Evolutionary conservation across 2,797 vertebrate species (phyloP).

Genomic region (Tiaroga cobitis): DNA sequence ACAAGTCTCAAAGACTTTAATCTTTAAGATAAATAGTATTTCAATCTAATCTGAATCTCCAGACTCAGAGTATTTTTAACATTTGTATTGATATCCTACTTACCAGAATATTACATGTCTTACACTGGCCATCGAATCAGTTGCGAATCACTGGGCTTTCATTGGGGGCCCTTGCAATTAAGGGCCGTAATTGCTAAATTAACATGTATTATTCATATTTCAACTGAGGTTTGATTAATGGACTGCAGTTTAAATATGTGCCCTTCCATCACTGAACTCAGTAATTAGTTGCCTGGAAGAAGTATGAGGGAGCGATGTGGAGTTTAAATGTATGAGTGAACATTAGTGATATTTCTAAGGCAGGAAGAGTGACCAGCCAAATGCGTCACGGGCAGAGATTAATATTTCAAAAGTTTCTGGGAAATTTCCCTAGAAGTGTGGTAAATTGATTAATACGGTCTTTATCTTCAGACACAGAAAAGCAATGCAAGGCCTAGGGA

Average conservation of each 20-base stretch:
- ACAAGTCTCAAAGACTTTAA: not conserved
- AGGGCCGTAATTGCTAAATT: conserved; percentile 51
- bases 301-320: conserved; percentile 65
- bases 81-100: conserved; percentile 34
- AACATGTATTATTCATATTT: conserved; percentile 60
- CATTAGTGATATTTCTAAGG: conserved; percentile 52
- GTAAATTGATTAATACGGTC: conserved; percentile 48
- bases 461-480: conserved; percentile 45
- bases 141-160: conserved; percentile 42
- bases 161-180: conserved; percentile 41
- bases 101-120: conserved; percentile 17
- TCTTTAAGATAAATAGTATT: not conserved
- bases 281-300: conserved; percentile 74
- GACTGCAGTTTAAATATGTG: conserved; percentile 70
- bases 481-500: conserved; percentile 7
- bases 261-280: conserved; percentile 64
- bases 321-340: conserved; percentile 66
- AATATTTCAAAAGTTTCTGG: conserved; percentile 51
- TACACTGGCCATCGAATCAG: conserved; percentile 29
- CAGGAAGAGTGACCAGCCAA: conserved; percentile 55
- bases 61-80: conserved; percentile 14
- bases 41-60: conserved; percentile 16
- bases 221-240: conserved; percentile 74
- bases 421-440: conserved; percentile 58
- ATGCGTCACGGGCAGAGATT: conserved; percentile 33